Evolutionary conservation across 2,888 invertebrate species (phyloP), one percentile per base, ranked within the genome.

Genomic region (Drosophila picticornis): DNA sequence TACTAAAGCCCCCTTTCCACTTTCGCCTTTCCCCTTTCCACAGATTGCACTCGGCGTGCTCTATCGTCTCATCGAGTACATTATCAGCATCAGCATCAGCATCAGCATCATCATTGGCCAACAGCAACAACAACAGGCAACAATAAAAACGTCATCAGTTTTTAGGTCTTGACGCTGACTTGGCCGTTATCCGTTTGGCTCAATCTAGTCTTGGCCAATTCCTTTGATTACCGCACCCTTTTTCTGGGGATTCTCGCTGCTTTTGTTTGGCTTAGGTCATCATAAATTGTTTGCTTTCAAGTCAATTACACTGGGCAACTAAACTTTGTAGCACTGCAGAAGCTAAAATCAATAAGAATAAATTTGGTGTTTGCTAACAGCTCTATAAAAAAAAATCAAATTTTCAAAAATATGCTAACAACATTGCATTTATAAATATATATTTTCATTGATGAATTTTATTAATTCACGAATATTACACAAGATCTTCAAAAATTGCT

Each of bases 201-300:
- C 72, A 83, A 85, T 83, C 80, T 72, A 51, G n/a, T 56, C 36
- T 83, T 83, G 76, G 90, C 85, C 86, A 88, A 87, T 86, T 90
- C 90, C 88, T 83, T 86, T 88, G 87, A 90, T 87, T 88, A 78
- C 87, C 90, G 87, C 87, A 90, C 87, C 87, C 87, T 87, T 87
- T 87, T 87, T 87, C 77, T 69, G 65, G 58, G 55, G 36, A 62
- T 67, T 88, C 71, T 55, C 52, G 36, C 74, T 68, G 77, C 71
- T 70, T 77, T 80, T 64, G 53, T 80, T 80, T 80, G 72, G 77
- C 89, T 84, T 76, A 84, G 90, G 87, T 90, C 87, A 88, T 88
- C 90, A 81, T 88, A 90, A 88, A 88, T 90, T 90, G 90, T 87
- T 90, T 90, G 89, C 82, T 84, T 89, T 90, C 72, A 71, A 90